phyloP scores from a whole-genome alignment of 2,113 vertebrate genomes.

The Hepsetus odoe region DNA sequence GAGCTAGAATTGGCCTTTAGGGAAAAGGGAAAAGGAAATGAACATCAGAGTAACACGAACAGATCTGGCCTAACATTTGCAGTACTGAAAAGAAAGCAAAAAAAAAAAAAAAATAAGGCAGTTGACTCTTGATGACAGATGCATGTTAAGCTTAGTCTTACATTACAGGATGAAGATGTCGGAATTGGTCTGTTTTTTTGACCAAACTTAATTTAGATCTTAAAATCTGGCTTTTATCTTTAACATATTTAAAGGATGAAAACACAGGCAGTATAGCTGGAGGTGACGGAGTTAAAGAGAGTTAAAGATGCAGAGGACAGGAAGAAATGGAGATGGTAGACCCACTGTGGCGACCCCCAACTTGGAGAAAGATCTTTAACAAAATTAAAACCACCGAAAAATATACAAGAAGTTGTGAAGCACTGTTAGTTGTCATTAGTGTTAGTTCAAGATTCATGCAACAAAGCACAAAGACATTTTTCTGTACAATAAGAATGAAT shows the following conservation, averaged over 20 bases:
- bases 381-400: too few relatives aligned
- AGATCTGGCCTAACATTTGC: not conserved
- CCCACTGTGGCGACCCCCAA: too few relatives aligned
- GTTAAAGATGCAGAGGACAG: too few relatives aligned
- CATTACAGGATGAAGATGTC: not conserved
- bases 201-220: not conserved
- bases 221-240: not conserved
- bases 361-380: not conserved
- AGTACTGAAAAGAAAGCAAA: conserved; percentile 36
- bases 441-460: not conserved
- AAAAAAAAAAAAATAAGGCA: conserved; percentile 14
- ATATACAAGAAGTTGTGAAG: not conserved
- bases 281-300: too few relatives aligned
- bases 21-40: not conserved
- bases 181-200: not conserved
- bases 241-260: not conserved
- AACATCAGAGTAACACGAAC: not conserved
- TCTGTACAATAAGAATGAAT: conserved; percentile 16
- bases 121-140: not conserved
- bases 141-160: not conserved
- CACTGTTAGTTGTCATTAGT: not conserved
- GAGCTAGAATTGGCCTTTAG: not conserved
- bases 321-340: too few relatives aligned
- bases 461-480: conserved; percentile 1
- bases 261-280: too few relatives aligned